phyloP scores from a whole-genome alignment of 2,797 vertebrate genomes.

The Zonotrichia albicollis region DNA sequence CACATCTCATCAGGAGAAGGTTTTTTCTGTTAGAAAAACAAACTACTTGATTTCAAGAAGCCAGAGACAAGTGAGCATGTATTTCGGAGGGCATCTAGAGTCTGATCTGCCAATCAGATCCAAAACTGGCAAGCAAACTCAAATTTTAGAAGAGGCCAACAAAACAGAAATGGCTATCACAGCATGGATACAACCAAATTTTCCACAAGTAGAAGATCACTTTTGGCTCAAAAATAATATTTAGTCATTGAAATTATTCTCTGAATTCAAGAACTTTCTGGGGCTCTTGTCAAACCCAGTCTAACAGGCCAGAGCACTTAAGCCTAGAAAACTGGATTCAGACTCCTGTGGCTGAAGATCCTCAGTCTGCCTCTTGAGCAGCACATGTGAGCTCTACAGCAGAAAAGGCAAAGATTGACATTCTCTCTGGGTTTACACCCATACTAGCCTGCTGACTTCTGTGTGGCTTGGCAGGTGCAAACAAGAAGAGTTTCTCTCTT shows the following conservation, averaged over 20 bases:
- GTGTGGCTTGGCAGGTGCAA: conserved; percentile 43
- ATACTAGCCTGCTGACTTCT: conserved; percentile 13
- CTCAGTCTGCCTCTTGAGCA: background rate
- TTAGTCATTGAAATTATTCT: background rate
- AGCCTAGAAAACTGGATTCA: background rate
- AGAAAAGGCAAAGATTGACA: conserved; percentile 3
- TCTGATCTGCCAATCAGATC: background rate
- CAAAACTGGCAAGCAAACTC: background rate
- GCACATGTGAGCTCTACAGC: background rate
- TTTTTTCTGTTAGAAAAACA: background rate
- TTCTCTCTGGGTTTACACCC: background rate
- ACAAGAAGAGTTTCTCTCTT: conserved; percentile 8
- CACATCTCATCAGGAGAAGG: background rate
- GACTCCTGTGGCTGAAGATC: background rate
- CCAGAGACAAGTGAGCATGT: background rate
- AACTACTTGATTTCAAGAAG: conserved; percentile 40
- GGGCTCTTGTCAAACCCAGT: background rate
- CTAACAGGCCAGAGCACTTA: background rate
- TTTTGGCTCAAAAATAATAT: background rate
- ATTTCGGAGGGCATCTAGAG: background rate
- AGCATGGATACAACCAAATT: background rate
- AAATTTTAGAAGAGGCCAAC: background rate
- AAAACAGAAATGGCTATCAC: background rate
- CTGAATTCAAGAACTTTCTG: background rate
- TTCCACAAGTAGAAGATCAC: background rate